These are phyloP conservation scores for Porites lutea DNA, from an alignment of 64 coral and sea anemone genomes.

Conservation along the genomic window DNA sequence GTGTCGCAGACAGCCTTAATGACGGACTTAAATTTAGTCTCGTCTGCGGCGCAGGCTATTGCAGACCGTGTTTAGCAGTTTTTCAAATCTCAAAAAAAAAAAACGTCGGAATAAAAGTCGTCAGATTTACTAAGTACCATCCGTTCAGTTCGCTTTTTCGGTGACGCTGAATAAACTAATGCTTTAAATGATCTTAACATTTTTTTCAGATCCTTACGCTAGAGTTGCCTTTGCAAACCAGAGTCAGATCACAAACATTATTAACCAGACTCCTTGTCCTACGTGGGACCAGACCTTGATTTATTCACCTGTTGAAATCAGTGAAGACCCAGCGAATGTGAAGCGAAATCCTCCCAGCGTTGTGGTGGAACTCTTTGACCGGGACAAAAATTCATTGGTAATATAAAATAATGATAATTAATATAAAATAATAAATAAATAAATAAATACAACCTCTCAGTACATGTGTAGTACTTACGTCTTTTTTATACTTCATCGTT, in stretches of 20 bases:
- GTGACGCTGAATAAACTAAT: too few relatives aligned
- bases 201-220: slow-evolving; percentile 59
- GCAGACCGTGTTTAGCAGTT: too few relatives aligned
- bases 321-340: slow-evolving; percentile 65
- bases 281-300: slow-evolving; percentile 74
- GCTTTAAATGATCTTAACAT: background rate
- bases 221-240: slow-evolving; percentile 61
- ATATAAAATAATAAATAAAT: too few relatives aligned
- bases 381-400: slow-evolving; percentile 1
- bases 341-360: slow-evolving; percentile 55
- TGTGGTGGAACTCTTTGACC: slow-evolving; percentile 41
- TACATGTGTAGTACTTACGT: background rate
- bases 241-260: slow-evolving; percentile 53
- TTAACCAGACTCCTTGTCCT: slow-evolving; percentile 57
- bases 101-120: too few relatives aligned
- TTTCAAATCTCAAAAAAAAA: too few relatives aligned
- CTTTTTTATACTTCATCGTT: background rate
- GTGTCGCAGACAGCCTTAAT: too few relatives aligned
- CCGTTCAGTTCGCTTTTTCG: too few relatives aligned
- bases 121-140: too few relatives aligned
- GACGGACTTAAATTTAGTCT: too few relatives aligned
- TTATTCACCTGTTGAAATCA: slow-evolving; percentile 49
- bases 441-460: too few relatives aligned
- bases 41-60: too few relatives aligned
- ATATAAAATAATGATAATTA: too few relatives aligned